phyloP scores from a whole-genome alignment of 2,113 vertebrate genomes.

The Pelodiscus sinensis region DNA sequence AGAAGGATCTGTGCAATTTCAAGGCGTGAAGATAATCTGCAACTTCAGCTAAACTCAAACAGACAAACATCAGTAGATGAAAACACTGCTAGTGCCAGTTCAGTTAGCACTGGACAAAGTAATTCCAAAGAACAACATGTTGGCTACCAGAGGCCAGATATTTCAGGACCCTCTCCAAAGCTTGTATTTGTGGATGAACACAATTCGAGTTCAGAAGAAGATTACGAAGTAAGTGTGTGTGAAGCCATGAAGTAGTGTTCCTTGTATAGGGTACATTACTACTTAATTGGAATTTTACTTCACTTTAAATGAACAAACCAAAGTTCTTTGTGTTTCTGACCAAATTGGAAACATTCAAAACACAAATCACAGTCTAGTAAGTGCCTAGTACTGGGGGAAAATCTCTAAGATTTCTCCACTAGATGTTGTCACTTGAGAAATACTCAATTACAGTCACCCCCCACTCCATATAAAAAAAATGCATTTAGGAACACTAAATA shows the following conservation, averaged over 20 bases:
- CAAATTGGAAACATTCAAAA: background rate
- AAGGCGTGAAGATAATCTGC: background rate
- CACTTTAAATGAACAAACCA: background rate
- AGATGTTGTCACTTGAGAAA: background rate
- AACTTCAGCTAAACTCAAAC: background rate
- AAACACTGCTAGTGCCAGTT: background rate
- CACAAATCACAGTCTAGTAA: background rate
- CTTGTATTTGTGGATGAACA: background rate
- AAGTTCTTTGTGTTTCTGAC: background rate
- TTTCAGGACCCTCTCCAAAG: background rate
- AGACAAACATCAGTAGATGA: background rate
- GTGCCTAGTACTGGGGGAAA: accelerated
- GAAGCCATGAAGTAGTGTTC: background rate
- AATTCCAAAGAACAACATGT: background rate
- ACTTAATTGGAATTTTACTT: background rate
- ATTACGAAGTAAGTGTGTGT: background rate
- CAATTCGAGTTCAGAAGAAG: background rate
- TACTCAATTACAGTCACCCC: background rate
- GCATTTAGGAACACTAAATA: background rate
- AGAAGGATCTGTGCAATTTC: background rate
- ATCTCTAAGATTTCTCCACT: background rate
- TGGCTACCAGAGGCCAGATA: background rate
- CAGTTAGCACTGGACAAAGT: background rate
- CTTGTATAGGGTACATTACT: background rate
- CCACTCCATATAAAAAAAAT: background rate